phyloP scores from a whole-genome alignment of 1,140 invertebrate species.

The Mycetomoellerius zeteki region DNA sequence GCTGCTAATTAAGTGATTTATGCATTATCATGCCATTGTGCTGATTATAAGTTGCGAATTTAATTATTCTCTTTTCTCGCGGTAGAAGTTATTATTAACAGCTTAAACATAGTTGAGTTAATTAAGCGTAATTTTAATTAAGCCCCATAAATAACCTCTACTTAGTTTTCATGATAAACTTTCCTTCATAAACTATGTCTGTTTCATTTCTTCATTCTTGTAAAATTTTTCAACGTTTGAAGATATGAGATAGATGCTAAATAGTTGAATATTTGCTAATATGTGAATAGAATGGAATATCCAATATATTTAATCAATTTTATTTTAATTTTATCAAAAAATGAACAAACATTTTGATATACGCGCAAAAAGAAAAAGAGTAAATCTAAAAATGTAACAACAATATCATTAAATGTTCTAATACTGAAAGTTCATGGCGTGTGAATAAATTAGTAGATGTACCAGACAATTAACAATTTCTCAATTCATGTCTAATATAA shows the following conservation, averaged over 20 bases:
- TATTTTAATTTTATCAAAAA: not conserved
- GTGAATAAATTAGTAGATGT: not conserved
- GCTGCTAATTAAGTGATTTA: constrained; percentile 60
- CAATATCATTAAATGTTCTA: not conserved
- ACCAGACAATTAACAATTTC: constrained; percentile 6
- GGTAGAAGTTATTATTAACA: constrained; percentile 46
- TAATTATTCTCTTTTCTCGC: constrained; percentile 43
- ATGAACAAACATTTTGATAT: not conserved
- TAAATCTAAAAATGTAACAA: not conserved
- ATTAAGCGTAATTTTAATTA: constrained; percentile 54
- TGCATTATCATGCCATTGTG: constrained; percentile 34
- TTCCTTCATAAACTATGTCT: not conserved
- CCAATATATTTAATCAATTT: not conserved
- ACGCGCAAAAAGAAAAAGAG: not conserved
- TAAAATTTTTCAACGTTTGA: not conserved
- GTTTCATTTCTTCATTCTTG: not conserved
- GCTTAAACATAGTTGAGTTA: constrained; percentile 34
- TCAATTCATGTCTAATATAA: not conserved
- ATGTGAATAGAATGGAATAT: not conserved
- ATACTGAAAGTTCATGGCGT: not conserved
- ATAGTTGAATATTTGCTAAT: not conserved
- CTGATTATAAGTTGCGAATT: constrained; percentile 53
- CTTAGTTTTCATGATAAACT: constrained; percentile 16
- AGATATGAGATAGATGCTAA: not conserved
- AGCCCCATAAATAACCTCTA: constrained; percentile 35